Percentiles rank a stretch among this genome's conserved stretches.
Conservation (phyloP, 2,113 vertebrate species). For the Otolemur garnettii region DNA sequence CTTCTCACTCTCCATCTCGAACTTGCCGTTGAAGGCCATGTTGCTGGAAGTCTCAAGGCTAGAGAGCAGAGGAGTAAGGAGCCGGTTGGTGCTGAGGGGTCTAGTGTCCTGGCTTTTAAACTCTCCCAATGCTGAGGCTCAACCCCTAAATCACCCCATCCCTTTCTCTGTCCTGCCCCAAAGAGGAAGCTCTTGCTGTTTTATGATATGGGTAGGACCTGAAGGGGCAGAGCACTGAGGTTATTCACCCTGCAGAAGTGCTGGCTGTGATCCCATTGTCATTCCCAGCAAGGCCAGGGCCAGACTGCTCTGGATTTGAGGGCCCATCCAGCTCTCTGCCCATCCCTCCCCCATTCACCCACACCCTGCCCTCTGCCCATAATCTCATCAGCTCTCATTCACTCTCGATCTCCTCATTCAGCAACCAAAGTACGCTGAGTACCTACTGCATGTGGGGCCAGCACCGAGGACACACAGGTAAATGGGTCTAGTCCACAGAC, state of each 20-base stretch:
- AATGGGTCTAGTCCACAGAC: neutral
- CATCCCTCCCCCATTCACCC: neutral
- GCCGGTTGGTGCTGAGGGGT: neutral
- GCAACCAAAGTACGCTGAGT: neutral
- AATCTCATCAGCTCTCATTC: neutral
- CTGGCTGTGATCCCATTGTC: neutral
- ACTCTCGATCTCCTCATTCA: neutral
- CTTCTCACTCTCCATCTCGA: conserved; percentile 74
- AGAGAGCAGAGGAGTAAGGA: neutral
- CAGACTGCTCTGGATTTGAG: neutral
- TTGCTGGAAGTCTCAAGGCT: neutral
- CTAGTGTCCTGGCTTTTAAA: conserved; percentile 68
- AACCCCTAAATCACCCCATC: conserved; percentile 68
- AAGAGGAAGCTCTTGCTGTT: conserved; percentile 48
- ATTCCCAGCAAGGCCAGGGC: neutral
- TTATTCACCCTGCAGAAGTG: conserved; percentile 59
- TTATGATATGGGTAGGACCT: conserved; percentile 67
- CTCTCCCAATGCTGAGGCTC: neutral
- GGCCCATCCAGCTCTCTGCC: neutral
- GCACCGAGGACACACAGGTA: too few species aligned
- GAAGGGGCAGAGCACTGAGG: neutral
- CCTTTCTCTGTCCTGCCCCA: neutral
- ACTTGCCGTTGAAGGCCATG: conserved; percentile 81
- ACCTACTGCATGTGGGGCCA: accelerated
- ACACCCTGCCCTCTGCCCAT: too few species aligned